Conservation (phyloP, 2,888 invertebrate species). For the Parnassius glacialis region DNA sequence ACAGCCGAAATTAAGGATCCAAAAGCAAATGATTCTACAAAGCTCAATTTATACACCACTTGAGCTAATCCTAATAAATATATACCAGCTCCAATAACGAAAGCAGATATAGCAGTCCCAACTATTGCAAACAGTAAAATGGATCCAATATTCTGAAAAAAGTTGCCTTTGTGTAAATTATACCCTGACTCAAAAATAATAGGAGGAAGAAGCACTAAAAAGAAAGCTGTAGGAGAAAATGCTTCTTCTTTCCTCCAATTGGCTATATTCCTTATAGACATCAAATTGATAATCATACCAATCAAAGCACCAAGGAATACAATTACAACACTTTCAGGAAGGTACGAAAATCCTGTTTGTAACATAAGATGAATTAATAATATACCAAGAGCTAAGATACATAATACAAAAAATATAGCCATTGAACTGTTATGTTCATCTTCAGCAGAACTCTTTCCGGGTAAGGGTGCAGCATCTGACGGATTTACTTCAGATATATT, state of each 20-base stretch:
- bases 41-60: slow-evolving; percentile 94
- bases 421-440: slow-evolving; percentile 98
- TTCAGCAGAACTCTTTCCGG: slow-evolving; percentile 94
- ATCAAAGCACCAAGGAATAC: slow-evolving; percentile 96
- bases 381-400: slow-evolving; percentile 96
- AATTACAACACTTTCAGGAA: slow-evolving; percentile 98
- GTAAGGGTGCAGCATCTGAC: slow-evolving; percentile 89
- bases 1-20: slow-evolving; percentile 99
- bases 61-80: slow-evolving; percentile 95
- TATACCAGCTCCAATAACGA: slow-evolving; percentile 97
- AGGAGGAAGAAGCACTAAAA: slow-evolving; percentile 96
- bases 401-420: slow-evolving; percentile 98
- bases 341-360: slow-evolving; percentile 96
- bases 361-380: slow-evolving; percentile 96
- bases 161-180: slow-evolving; percentile 98
- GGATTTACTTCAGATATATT: slow-evolving; percentile 78
- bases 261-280: slow-evolving; percentile 93
- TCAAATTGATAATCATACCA: slow-evolving; percentile 93
- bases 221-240: slow-evolving; percentile 98
- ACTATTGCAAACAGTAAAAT: slow-evolving; percentile 98
- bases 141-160: slow-evolving; percentile 98
- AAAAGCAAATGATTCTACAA: slow-evolving; percentile 99
- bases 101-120: slow-evolving; percentile 97
- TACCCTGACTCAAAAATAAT: slow-evolving; percentile 99
- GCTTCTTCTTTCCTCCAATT: slow-evolving; percentile 99